A percentile compares a stretch with the other conserved stretches of the same genome.
Conservation (phyloP, 2,113 vertebrate species). For the Xiphophorus couchianus region DNA sequence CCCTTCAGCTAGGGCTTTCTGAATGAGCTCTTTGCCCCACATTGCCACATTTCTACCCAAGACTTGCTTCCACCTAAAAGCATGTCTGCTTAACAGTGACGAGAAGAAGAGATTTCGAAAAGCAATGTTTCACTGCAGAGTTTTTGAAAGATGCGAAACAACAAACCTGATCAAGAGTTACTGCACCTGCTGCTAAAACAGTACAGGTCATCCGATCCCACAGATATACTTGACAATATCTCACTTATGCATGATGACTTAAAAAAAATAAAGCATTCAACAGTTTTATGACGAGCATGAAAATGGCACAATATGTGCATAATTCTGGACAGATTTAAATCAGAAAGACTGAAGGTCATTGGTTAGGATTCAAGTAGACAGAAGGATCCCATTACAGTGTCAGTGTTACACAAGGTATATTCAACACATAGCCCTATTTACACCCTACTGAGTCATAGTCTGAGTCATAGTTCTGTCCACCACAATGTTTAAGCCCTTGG, state of each 20-base stretch:
- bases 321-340: neutral
- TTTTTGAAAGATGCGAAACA: too few relatives aligned
- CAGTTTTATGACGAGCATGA: neutral
- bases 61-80: neutral
- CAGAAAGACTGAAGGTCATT: neutral
- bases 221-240: neutral
- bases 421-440: neutral
- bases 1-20: slow-evolving; percentile 2
- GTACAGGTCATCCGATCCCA: neutral
- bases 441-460: neutral
- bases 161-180: neutral
- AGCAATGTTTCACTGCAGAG: neutral
- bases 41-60: neutral
- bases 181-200: neutral
- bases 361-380: neutral
- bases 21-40: neutral
- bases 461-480: neutral
- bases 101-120: neutral
- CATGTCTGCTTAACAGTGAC: neutral
- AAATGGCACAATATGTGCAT: neutral
- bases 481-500: neutral
- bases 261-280: neutral
- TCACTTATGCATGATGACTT: neutral
- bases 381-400: neutral
- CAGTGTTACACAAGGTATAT: neutral